Base-by-base conservation (phyloP, 2,888 invertebrate genomes). In the Drosophila setosimentum region DNA sequence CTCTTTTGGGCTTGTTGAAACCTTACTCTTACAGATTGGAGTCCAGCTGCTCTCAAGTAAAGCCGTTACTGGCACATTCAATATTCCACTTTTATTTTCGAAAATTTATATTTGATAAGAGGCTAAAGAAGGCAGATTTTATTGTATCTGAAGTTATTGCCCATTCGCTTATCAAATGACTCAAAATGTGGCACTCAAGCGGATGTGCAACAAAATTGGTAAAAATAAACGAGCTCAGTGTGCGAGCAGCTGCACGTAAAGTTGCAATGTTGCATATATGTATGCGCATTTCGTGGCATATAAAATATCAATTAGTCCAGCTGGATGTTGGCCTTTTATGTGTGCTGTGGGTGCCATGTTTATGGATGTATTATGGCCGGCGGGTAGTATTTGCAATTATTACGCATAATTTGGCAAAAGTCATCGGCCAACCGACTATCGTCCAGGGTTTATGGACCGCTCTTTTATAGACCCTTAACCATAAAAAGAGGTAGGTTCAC, bases 391-490 rank as follows among this genome's bases (percentile, higher is more conserved):
- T 78, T 78, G 75, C 84, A 89, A 84, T 87, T 84, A 89, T 84
- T 82, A 73, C 87, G 76, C 87, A 84, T 78, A 82, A 89, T 82
- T 87, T 87, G 76, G 35, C 53, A 70, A 72, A 67, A 71, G 85
- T 49, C 51, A 68, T 62, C 18, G 65, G 64, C 54, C 42, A 40
- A 51, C 51, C 27, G 50, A 54, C 16, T 53, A 59, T 60, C 75
- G 60, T 60, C 21, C 54, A 11, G 58, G 27, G 27, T 33, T 45
- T 45, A 45, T 45, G 21, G 45, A 45, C 42, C 24, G 73, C 68
- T 71, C 33, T 51, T 63, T 72, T 62, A 62, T 71, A 35, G 27
- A 33, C 30, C 35, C 18, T 35, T n/a, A 30, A 51, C 54, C 57
- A 67, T 51, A 66, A 67, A 53, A 42, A 16, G 33, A 29, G 32